Evolutionary conservation across 92 coral and sea anemone species (phyloP).

Genomic region (Umimayanthus chanpuru): DNA sequence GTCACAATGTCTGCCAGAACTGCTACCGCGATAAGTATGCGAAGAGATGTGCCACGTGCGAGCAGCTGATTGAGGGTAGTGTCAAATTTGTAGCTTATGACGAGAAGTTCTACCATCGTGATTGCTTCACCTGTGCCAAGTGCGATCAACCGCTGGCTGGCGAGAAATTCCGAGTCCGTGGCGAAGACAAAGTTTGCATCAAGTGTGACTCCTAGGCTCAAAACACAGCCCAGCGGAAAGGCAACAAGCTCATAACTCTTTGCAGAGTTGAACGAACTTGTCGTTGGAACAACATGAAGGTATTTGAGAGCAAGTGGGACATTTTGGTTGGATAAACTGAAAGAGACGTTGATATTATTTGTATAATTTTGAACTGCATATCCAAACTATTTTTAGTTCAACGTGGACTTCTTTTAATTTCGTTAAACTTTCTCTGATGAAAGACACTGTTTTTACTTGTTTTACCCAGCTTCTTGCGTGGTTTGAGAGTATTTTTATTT

Average conservation of each 20-base stretch:
- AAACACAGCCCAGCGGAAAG: neutral
- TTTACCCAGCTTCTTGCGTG: neutral
- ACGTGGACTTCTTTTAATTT: neutral
- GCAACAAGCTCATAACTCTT: neutral
- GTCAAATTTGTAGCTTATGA: slow-evolving; percentile 97
- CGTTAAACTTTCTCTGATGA: neutral
- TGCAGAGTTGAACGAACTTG: slow-evolving; percentile 10
- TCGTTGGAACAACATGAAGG: neutral
- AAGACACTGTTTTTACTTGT: neutral
- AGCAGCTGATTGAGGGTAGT: slow-evolving; percentile 86
- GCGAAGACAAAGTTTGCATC: slow-evolving; percentile 80
- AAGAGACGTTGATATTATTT: neutral
- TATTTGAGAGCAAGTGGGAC: neutral
- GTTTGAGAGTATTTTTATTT: neutral
- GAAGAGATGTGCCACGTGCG: slow-evolving; percentile 83
- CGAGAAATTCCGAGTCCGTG: slow-evolving; percentile 85
- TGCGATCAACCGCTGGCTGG: slow-evolving; percentile 86
- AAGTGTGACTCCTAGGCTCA: slow-evolving; percentile 55
- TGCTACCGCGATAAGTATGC: slow-evolving; percentile 93
- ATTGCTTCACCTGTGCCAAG: slow-evolving; percentile 93
- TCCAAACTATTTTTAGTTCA: neutral
- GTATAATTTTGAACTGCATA: neutral
- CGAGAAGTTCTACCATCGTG: slow-evolving; percentile 89
- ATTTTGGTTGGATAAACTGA: neutral
- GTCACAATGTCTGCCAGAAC: slow-evolving; percentile 80